Conservation (phyloP, 2,113 vertebrate species). For the Ptilorrhoa leucosticta region DNA sequence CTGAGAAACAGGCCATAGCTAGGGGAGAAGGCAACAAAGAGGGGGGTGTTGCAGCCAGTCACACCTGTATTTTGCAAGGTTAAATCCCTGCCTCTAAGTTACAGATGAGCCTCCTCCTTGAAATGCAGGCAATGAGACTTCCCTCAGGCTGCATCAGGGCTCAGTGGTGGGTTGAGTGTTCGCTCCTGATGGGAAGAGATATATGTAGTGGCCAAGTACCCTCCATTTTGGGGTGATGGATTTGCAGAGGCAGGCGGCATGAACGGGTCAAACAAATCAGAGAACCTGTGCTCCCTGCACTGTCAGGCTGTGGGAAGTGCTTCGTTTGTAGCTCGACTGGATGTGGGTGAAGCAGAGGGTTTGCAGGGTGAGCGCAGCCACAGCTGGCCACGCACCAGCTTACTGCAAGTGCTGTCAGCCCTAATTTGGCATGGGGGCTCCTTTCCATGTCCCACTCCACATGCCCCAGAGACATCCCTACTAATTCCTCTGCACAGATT, state of each 20-base stretch:
- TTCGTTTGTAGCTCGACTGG: accelerated
- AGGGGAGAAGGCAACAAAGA: not conserved
- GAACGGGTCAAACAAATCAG: not conserved
- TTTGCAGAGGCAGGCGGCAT: accelerated
- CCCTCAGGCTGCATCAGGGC: not conserved
- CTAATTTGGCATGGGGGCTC: not conserved
- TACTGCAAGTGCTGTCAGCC: not conserved
- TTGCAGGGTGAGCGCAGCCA: not conserved
- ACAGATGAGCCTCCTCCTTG: not conserved
- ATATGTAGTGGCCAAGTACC: accelerated
- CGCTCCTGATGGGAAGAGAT: not conserved
- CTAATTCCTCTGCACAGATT: conserved; percentile 64
- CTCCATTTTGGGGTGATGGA: too few relatives aligned
- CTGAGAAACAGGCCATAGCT: not conserved
- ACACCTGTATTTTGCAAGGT: not conserved
- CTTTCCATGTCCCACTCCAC: not conserved
- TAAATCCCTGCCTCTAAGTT: not conserved
- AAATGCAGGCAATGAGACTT: accelerated
- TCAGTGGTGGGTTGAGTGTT: not conserved
- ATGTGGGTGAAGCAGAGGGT: not conserved
- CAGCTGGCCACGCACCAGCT: not conserved
- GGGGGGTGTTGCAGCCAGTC: not conserved
- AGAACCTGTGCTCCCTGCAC: not conserved
- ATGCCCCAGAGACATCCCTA: conserved; percentile 1
- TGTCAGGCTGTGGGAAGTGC: not conserved